Evolutionary conservation across 2,113 vertebrate species (phyloP).

Genomic region (Tragelaphus buxtoni): DNA sequence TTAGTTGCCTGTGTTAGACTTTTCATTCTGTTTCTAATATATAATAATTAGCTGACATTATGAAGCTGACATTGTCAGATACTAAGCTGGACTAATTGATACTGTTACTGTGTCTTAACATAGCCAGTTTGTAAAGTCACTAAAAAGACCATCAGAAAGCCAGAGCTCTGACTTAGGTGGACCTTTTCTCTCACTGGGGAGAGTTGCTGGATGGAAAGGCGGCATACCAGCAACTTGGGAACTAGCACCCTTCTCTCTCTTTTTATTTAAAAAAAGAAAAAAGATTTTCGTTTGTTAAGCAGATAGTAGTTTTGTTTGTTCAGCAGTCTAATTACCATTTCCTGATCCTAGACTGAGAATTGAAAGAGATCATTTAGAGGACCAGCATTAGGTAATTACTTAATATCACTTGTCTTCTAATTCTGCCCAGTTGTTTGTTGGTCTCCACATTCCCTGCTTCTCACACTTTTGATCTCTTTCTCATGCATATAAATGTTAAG

Average conservation of each 20-base stretch:
- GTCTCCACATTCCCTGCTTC: neutral
- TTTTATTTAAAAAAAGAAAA: neutral
- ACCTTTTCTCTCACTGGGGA: neutral
- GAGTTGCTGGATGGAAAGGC: neutral
- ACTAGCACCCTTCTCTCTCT: neutral
- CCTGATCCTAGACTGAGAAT: neutral
- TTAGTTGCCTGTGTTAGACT: neutral
- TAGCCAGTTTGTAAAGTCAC: neutral
- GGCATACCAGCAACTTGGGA: neutral
- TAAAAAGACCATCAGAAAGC: neutral
- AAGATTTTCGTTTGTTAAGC: neutral
- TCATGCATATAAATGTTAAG: neutral
- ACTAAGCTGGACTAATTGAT: neutral
- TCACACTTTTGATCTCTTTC: neutral
- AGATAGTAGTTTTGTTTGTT: conserved; percentile 22
- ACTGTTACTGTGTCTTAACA: neutral
- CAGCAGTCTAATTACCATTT: neutral
- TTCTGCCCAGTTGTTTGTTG: neutral
- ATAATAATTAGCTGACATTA: neutral
- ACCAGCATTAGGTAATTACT: neutral
- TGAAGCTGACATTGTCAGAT: neutral
- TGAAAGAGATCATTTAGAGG: neutral
- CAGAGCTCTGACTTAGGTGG: neutral
- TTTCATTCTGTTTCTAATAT: neutral
- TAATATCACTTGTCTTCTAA: neutral